Evolutionary conservation across 2,797 vertebrate species (phyloP), one percentile per base, ranked within the genome.

Genomic region (Hafferia zeledoni): DNA sequence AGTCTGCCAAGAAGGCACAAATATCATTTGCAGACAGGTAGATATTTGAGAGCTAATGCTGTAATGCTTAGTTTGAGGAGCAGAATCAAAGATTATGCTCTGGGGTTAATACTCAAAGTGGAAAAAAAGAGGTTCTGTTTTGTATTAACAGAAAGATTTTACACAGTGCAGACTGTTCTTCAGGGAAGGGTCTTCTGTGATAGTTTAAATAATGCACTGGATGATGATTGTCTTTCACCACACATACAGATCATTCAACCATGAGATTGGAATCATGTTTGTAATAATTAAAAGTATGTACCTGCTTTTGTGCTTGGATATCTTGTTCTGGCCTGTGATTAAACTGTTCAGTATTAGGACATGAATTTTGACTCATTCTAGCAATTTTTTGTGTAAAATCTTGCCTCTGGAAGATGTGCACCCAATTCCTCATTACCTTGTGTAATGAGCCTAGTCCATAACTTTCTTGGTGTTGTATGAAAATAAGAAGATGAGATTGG

Each of bases 231-330:
- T 88, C 90, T 87, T 87, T 41, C 27, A 43, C 46, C 65, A 69
- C 65, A 41, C 81, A 94, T 11, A 69, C 44, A 71, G 80, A 47
- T 81, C 61, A 44, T 53, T 94, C 84, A 94, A 74, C 84, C 84
- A 19, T 83, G 86, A 96, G 84, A 96, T 83, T 96, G 80, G 74
- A 95, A 92, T 90, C 69, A 72, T 77, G 92, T 95, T 92, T 83
- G 78, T 83, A 81, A 93, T 96, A 97, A 97, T 97, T 97, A 96
- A 89, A 96, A 95, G 52, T 71, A 50, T 93, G 94, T 95, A 93
- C 68, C 11, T 27, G 82, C 49, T 94, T 93, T 95, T 92, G 71
- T 92, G 67, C 61, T 63, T 61, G 61, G 77, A 49, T 92, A 74
- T 83, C 35, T 56, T 72, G 17, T 80, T 83, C 44, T 92, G 74